These are phyloP conservation scores for Neoscelio sp. DNA, from an alignment of 2,888 invertebrate genomes.

Conservation along the genomic window DNA sequence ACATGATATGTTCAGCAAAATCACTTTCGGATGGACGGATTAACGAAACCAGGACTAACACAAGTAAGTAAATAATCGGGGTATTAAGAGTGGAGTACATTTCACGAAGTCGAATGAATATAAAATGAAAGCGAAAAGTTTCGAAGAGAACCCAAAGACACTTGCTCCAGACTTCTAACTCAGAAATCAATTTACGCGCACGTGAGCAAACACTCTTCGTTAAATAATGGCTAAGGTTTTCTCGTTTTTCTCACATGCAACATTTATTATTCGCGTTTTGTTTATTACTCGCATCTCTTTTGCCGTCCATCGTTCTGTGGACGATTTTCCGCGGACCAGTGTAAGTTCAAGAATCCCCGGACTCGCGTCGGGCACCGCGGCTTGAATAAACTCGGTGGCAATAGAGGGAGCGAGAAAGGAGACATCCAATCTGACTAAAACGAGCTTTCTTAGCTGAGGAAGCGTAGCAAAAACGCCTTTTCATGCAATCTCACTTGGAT, in stretches of 20 bases:
- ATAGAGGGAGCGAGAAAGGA: constrained; percentile 32
- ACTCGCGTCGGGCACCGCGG: background rate
- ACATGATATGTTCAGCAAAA: background rate
- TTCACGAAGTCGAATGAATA: no score
- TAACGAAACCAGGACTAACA: background rate
- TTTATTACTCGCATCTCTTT: constrained; percentile 28
- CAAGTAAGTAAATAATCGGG: background rate
- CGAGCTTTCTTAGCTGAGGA: constrained; percentile 64
- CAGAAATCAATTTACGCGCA: no score
- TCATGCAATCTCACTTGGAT: constrained; percentile 39
- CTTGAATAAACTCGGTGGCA: constrained; percentile 20
- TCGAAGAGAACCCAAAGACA: background rate
- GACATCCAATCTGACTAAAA: constrained; percentile 71
- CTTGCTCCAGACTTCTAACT: no score
- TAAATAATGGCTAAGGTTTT: no score
- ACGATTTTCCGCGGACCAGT: constrained; percentile 13
- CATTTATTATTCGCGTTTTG: constrained; percentile 3
- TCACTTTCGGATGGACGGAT: background rate
- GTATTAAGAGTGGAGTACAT: no score
- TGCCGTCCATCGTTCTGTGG: constrained; percentile 11
- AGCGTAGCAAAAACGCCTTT: constrained; percentile 57
- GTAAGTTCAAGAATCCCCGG: constrained; percentile 11
- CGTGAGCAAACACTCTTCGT: no score
- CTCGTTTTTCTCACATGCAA: no score
- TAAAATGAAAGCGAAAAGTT: no score